phyloP scores from a whole-genome alignment of 2,888 invertebrate species.

The Hedychridium roseum region DNA sequence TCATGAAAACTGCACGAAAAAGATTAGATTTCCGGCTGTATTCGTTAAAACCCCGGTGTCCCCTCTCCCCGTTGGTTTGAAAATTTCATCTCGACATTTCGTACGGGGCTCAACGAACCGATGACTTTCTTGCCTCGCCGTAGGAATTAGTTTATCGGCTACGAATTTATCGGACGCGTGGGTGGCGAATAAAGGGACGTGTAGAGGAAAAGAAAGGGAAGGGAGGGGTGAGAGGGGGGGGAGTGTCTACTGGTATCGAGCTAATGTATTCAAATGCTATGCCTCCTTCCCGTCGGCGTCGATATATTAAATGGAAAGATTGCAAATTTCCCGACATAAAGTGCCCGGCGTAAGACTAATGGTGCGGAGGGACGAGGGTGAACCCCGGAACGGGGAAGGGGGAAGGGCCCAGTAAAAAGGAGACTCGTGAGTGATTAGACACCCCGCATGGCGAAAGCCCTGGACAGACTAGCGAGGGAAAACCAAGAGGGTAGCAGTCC shows the following conservation, averaged over 20 bases:
- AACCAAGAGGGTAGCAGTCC: no score
- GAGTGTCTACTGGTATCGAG: constrained; percentile 27
- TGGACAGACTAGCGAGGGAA: no score
- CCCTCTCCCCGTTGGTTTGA: no score
- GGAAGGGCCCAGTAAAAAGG: constrained; percentile 40
- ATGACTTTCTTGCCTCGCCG: no score
- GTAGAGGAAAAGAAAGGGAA: not conserved
- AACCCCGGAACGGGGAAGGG: constrained; percentile 29
- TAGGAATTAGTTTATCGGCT: no score
- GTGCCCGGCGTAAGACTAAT: constrained; percentile 61
- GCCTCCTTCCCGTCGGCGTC: constrained; percentile 51
- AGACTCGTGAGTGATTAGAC: constrained; percentile 53
- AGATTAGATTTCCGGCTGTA: no score
- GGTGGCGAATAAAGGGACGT: constrained; percentile 6
- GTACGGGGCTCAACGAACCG: no score
- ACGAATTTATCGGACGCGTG: not conserved
- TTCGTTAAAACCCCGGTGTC: no score
- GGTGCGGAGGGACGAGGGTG: constrained; percentile 45
- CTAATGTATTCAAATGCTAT: constrained; percentile 61
- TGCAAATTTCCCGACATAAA: constrained; percentile 64
- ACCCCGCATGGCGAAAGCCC: constrained; percentile 46
- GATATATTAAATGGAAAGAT: constrained; percentile 65
- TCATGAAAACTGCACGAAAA: no score
- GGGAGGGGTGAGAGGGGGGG: constrained; percentile 28
- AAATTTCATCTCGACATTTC: no score